Conservation (phyloP, 2,113 vertebrate genomes). For the Dermatemys mawii region DNA sequence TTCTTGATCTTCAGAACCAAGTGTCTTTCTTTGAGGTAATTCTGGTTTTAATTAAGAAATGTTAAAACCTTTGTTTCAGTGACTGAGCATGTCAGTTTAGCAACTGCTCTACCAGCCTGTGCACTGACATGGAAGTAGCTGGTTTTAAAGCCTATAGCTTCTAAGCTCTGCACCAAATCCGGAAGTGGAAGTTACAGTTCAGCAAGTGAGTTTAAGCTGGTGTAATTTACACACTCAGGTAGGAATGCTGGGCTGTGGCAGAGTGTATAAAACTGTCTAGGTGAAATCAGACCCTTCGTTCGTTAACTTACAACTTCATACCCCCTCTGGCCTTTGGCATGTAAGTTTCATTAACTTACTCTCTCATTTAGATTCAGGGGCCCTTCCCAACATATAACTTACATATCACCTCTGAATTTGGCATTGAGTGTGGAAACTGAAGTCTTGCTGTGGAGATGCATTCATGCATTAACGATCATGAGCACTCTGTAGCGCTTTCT, state of each 20-base stretch:
- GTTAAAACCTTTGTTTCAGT: not conserved
- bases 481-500: not conserved
- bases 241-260: not conserved
- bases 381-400: not conserved
- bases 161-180: not conserved
- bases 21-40: not conserved
- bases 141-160: rapidly evolving
- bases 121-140: not conserved
- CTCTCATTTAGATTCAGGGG: not conserved
- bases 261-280: not conserved
- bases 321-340: not conserved
- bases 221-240: not conserved
- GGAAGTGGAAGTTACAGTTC: rapidly evolving
- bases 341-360: not conserved
- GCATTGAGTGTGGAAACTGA: not conserved
- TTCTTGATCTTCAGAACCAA: not conserved
- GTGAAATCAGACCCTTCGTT: not conserved
- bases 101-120: rapidly evolving
- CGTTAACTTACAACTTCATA: not conserved
- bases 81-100: not conserved
- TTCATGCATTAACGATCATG: not conserved
- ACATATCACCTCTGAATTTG: not conserved
- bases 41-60: not conserved
- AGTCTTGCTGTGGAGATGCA: not conserved
- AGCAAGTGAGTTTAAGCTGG: rapidly evolving